Evolutionary conservation across 2,888 invertebrate genomes (phyloP), one percentile per base, ranked within the genome.

Genomic region (Morpho deidamia): DNA sequence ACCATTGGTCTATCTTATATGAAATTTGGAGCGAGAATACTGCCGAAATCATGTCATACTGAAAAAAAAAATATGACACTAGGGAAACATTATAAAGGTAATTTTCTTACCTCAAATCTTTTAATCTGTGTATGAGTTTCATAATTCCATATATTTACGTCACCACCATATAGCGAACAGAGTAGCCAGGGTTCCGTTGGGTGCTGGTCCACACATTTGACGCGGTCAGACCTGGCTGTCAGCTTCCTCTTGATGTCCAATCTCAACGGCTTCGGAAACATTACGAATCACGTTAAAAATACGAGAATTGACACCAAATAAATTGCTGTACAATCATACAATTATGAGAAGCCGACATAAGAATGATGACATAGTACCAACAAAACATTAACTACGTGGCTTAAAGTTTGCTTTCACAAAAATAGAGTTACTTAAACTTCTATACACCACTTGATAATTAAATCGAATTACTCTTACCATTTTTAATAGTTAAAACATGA

Each of bases 101-200:
- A 0, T 23, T 23, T 23, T 23, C 23, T 70, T 74, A 95, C 95
- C 91, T 97, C 97, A 72, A 97, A 96, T 66, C 96, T 94, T 66
- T 89, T 89, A 65, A 96, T 95, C 66, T 96, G 91, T 69, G 94
- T 93, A 82, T 99, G 99, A 59, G 95, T 96, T 79, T 99, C 99
- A 88, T 97, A 95, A 81, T 99, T 99, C 99, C 99, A 99, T 74
- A 99, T 96, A 91, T 99, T 99, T 69, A 99, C 98, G 89, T 99
- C 97, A 67, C 99, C 99, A 89, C 98, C 99, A 91, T 99, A 99
- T 35, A 99, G 91, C 39, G 98, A 97, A 70, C 98, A 99, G 50
- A 99, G 91, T 93, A 99, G 96, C 99, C 99, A 99, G 64, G 99
- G 98, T 80, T 99, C 99, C 40, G 95, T 92, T 0, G 99, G 99